Conservation (phyloP, 1,140 invertebrate genomes). For the Drosophila chauvacae region DNA sequence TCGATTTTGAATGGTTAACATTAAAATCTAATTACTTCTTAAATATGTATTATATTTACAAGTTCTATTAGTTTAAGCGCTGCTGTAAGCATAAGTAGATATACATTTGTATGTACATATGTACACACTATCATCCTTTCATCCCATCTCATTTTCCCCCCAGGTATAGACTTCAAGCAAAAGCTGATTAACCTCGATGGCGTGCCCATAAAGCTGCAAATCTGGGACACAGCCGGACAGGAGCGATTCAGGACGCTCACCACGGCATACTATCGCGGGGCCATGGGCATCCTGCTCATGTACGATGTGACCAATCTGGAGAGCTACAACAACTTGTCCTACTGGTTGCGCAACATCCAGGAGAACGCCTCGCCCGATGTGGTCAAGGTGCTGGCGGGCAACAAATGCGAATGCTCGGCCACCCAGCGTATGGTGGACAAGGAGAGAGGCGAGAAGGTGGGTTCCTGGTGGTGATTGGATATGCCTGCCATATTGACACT, state of each 20-base stretch:
- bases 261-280: constrained; percentile 94
- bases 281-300: constrained; percentile 94
- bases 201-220: constrained; percentile 93
- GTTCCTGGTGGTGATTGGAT: neutral
- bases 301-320: constrained; percentile 94
- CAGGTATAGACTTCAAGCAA: constrained; percentile 96
- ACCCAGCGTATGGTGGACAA: constrained; percentile 90
- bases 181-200: constrained; percentile 95
- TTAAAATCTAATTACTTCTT: neutral
- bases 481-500: neutral
- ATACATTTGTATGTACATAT: neutral
- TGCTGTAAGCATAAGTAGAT: neutral
- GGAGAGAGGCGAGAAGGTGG: constrained; percentile 92
- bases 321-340: constrained; percentile 93
- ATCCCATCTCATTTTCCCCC: constrained; percentile 28
- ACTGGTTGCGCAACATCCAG: constrained; percentile 94
- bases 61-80: neutral
- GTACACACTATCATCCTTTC: constrained; percentile 17
- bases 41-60: neutral
- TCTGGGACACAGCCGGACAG: constrained; percentile 91
- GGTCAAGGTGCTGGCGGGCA: constrained; percentile 92
- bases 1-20: neutral
- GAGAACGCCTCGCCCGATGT: constrained; percentile 95
- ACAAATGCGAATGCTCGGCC: constrained; percentile 92
- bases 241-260: constrained; percentile 88